Evolutionary conservation across 2,888 invertebrate genomes (phyloP), one percentile per base, ranked within the genome.

Genomic region (Microctonus aethiopoides): DNA sequence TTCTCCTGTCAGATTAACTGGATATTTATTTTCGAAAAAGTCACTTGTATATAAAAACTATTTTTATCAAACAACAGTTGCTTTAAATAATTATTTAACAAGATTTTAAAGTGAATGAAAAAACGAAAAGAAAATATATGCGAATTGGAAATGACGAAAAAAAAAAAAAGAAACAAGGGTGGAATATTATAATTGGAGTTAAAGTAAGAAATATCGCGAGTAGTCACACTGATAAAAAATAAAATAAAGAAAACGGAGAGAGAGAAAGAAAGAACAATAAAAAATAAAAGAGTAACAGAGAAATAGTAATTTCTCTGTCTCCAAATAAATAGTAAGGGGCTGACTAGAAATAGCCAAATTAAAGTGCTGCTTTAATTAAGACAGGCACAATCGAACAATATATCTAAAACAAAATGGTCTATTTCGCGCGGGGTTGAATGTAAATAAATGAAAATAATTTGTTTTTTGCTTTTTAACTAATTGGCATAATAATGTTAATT

Each of bases 141-240:
- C n/a, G 4, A 32, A 29, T 16, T 57, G 56, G 24, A 57, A 57
- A 39, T 1, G 3, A 13, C n/a, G 29, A 54, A 26, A 39, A n/a
- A 11, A 13, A 57, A 6, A 7, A 57, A 6, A 64, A 52, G n/a
- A n/a, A n/a, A n/a, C n/a, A n/a, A n/a, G n/a, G 64, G 51, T 29
- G 51, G 54, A 64, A 54, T 72, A 74, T 74, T n/a, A n/a, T n/a
- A 72, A 75, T 75, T 75, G 71, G 74, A 74, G 67, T 75, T 74
- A 66, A 72, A 75, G 69, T 71, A 57, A 71, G 62, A 74, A 63
- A 68, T 71, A 67, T 71, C 54, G 39, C 16, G 64, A 26, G 26
- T 36, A 10, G 32, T 63, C 56, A 39, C 64, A 54, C 39, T 22
- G 34, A 16, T 29, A 32, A 46, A 16, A 26, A n/a, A 10, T 22